phyloP scores from a whole-genome alignment of 2,888 invertebrate genomes.

The Bugula neritina region DNA sequence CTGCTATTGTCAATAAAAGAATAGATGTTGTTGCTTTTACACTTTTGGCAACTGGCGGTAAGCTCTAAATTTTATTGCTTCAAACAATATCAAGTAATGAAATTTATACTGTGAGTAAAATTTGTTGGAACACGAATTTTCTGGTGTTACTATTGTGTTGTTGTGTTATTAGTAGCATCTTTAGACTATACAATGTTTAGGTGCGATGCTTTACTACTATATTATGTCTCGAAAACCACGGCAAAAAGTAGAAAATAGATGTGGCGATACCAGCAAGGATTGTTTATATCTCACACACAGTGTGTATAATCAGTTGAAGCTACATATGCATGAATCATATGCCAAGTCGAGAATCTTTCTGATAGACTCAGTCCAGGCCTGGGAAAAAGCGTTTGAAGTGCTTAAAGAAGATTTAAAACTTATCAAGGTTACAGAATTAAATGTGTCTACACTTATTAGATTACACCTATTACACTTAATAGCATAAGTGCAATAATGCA shows the following conservation, averaged over 20 bases:
- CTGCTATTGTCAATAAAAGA: not conserved
- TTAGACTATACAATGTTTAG: not conserved
- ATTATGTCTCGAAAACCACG: not conserved
- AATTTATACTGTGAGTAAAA: no score
- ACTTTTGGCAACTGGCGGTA: not conserved
- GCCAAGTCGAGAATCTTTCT: conserved; percentile 30
- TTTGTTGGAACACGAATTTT: no score
- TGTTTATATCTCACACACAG: not conserved
- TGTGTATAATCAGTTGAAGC: not conserved
- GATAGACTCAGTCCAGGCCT: conserved; percentile 32
- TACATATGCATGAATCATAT: not conserved
- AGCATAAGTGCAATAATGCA: no score
- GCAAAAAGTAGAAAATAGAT: not conserved
- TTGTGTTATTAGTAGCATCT: no score
- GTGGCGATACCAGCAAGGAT: no score
- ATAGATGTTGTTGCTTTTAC: not conserved
- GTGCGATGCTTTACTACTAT: not conserved
- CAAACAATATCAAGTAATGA: no score
- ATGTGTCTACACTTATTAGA: no score
- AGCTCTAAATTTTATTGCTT: no score
- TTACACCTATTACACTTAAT: no score
- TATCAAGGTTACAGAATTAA: not conserved
- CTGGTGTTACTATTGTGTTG: no score
- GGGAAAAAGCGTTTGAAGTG: conserved; percentile 33
- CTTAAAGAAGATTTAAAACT: conserved; percentile 28